A percentile compares a stretch with the other conserved stretches of the same genome.
phyloP scores from a whole-genome alignment of 2,113 vertebrate species.

The Typhlomys cinereus region DNA sequence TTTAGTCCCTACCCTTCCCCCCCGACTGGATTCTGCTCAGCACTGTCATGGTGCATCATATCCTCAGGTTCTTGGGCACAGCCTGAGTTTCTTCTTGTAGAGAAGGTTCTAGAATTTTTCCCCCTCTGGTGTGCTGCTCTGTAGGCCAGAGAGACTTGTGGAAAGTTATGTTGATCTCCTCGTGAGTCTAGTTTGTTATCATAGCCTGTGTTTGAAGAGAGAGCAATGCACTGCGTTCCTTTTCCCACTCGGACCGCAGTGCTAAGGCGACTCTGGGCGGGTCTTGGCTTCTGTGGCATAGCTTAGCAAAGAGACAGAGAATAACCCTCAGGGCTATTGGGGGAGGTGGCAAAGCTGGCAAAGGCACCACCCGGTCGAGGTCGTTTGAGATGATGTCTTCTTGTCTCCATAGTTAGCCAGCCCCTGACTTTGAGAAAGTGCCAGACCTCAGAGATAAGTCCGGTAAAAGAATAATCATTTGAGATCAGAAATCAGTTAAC shows the following conservation, averaged over 20 bases:
- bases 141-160: neutral
- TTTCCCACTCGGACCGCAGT: neutral
- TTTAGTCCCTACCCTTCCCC: neutral
- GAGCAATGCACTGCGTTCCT: neutral
- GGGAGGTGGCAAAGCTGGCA: conserved; percentile 44
- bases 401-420: conserved; percentile 31
- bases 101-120: neutral
- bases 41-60: neutral
- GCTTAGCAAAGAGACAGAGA: neutral
- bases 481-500: conserved; percentile 22
- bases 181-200: neutral
- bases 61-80: neutral
- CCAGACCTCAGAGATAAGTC: conserved; percentile 55
- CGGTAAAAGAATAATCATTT: conserved; percentile 68
- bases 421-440: conserved; percentile 24
- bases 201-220: conserved; percentile 20
- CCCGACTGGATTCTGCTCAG: neutral
- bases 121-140: neutral
- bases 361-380: neutral
- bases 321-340: neutral
- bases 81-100: neutral
- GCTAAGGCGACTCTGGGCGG: neutral
- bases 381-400: conserved; percentile 32
- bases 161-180: neutral
- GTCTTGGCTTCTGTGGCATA: conserved; percentile 19